Conservation (phyloP, 1,140 invertebrate genomes). For the Periplaneta americana region DNA sequence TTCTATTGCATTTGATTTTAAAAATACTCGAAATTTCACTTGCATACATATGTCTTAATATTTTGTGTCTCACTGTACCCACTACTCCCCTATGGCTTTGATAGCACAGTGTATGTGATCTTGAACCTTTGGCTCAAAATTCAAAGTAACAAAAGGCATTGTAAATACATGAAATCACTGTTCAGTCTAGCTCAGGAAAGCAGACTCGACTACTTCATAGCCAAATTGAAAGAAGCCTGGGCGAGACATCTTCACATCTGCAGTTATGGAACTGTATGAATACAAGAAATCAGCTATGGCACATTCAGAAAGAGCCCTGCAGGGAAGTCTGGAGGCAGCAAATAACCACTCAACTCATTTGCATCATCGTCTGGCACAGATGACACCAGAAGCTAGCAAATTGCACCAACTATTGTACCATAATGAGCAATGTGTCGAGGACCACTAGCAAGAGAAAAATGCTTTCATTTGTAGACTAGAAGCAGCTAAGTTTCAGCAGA, state of each 20-base stretch:
- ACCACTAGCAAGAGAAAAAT: constrained; percentile 32
- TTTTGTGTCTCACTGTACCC: too few species aligned
- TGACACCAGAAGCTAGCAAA: constrained; percentile 40
- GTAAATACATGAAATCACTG: constrained; percentile 26
- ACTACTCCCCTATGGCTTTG: too few species aligned
- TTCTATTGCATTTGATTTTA: too few species aligned
- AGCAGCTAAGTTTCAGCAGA: constrained; percentile 28
- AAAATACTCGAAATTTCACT: too few species aligned
- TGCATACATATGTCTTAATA: too few species aligned
- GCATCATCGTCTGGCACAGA: constrained; percentile 43
- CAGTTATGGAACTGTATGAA: constrained; percentile 65
- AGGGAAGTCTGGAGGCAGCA: constrained; percentile 45
- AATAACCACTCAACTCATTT: constrained; percentile 42
- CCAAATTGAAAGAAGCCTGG: constrained; percentile 32
- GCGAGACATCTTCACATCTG: constrained; percentile 49
- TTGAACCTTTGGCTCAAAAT: constrained; percentile 39
- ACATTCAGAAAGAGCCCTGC: constrained; percentile 42
- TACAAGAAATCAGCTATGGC: constrained; percentile 51
- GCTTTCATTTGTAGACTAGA: constrained; percentile 28
- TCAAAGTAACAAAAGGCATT: constrained; percentile 17
- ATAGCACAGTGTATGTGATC: too few species aligned
- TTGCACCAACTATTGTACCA: constrained; percentile 45
- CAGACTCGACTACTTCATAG: constrained; percentile 43
- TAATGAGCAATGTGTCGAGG: constrained; percentile 44
- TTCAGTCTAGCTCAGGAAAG: constrained; percentile 42